These are phyloP conservation scores for Antheraea assamensis DNA, from an alignment of 2,888 invertebrate genomes.

Conservation along the genomic window DNA sequence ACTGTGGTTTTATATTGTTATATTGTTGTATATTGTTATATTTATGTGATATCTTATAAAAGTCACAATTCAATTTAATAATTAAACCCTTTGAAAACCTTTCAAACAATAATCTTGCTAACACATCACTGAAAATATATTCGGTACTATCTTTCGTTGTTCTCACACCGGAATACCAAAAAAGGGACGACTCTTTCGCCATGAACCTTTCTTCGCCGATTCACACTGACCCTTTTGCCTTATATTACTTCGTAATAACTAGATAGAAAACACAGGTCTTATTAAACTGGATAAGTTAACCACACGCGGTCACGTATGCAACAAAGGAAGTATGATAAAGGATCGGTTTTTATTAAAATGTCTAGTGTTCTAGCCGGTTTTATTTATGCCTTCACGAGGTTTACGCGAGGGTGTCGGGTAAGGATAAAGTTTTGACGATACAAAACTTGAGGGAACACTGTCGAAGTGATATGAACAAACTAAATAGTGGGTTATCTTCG, in stretches of 20 bases:
- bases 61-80: not conserved
- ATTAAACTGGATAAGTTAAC: constrained; percentile 45
- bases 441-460: constrained; percentile 3
- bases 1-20: no score
- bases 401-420: constrained; percentile 14
- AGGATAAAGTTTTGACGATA: constrained; percentile 7
- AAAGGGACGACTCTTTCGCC: constrained; percentile 48
- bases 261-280: constrained; percentile 34
- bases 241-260: constrained; percentile 26
- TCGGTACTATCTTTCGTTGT: constrained; percentile 43
- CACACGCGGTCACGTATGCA: constrained; percentile 59
- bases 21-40: no score
- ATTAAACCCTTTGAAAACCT: constrained; percentile 8
- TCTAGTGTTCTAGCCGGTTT: constrained; percentile 53
- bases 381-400: constrained; percentile 49
- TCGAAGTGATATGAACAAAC: constrained; percentile 11
- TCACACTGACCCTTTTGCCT: constrained; percentile 31
- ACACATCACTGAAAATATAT: constrained; percentile 36
- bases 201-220: constrained; percentile 37
- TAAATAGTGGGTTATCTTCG: constrained; percentile 7
- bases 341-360: constrained; percentile 65
- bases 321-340: constrained; percentile 66
- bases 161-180: constrained; percentile 43
- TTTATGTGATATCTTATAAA: not conserved
- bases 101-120: constrained; percentile 16